Percentiles rank a stretch among this genome's conserved stretches.
Evolutionary conservation across 2,888 invertebrate genomes (phyloP).

Genomic region (Agapostemon virescens): DNA sequence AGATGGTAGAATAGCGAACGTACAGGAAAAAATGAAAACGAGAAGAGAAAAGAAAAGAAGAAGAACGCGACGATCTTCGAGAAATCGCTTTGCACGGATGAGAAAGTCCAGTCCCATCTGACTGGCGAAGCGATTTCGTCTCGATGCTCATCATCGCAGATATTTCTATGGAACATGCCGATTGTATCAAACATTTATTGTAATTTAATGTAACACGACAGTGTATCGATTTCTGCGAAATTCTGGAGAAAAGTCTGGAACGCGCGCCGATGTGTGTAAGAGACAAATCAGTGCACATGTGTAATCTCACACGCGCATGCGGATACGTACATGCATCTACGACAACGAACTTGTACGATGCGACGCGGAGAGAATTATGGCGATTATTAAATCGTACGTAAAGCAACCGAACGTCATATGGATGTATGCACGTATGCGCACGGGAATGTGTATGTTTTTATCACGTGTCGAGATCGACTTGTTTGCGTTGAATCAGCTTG

Average conservation of each 20-base stretch:
- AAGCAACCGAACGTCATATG: conserved; percentile 1
- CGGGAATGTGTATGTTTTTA: not conserved
- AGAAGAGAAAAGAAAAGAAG: conserved; percentile 8
- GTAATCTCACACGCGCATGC: conserved; percentile 9
- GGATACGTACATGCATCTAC: conserved; percentile 3
- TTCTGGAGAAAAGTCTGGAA: not conserved
- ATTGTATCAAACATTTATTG: conserved; percentile 73
- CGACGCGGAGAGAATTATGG: not conserved
- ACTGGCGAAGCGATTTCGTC: conserved; percentile 49
- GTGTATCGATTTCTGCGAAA: conserved; percentile 23
- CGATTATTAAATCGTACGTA: not conserved
- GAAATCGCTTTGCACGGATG: conserved; percentile 22
- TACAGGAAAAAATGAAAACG: conserved; percentile 49
- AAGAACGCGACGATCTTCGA: conserved; percentile 62
- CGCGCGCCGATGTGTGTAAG: conserved; percentile 14
- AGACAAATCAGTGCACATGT: not conserved
- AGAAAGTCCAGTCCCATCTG: not conserved
- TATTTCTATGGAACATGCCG: conserved; percentile 70
- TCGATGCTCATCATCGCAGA: conserved; percentile 59
- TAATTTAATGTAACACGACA: conserved; percentile 52
- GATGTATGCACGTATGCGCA: conserved; percentile 2
- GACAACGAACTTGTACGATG: not conserved
- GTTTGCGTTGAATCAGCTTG: not conserved
- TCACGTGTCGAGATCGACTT: not conserved
- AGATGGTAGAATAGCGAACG: conserved; percentile 61